Evolutionary conservation across 1,140 invertebrate species (phyloP), one percentile per base, ranked within the genome.

Genomic region (Dryas iulia): DNA sequence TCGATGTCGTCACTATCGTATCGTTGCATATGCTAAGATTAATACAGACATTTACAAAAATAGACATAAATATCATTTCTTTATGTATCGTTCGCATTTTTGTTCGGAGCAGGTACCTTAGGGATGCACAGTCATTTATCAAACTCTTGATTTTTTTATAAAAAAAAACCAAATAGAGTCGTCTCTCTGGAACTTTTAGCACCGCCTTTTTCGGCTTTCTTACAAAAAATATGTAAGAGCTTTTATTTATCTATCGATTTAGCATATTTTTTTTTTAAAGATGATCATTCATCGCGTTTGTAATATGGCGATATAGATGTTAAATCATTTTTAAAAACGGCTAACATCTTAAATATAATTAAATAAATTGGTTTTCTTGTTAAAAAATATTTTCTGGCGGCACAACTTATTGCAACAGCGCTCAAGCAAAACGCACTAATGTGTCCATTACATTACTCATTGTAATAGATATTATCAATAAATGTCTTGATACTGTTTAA

Each of bases 21-120:
- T 53, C 24, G 72, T 72, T 78, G 73, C 76, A 25, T 24, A 81
- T 67, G 71, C 60, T 63, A 79, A 78, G 76, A 87, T 86, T 82
- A 83, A 89, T 89, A 78, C 69, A 89, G 80, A 83, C 78, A 86
- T 87, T 86, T 82, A 81, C 76, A 78, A 71, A 84, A 82, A 81
- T 81, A 79, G 78, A 73, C 74, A 53, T 47, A 47, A 47, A 69
- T 47, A 80, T 84, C 78, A 71, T 84, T 76, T 78, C 39, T 18
- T 23, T 47, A 47, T 47, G 39, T 47, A 47, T 47, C 7, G 39
- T 21, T 8, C 39, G 39, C 14, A 8, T 47, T 10, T 31, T 21
- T 8, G 64, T 59, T 33, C 23, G 76, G 78, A 79, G 79, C 88
- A 90, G 88, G 88, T 90, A 89, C 73, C 69, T 62, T 74, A 56